These are phyloP conservation scores for Calameuta idolon DNA, from an alignment of 2,888 invertebrate genomes.

Conservation along the genomic window DNA sequence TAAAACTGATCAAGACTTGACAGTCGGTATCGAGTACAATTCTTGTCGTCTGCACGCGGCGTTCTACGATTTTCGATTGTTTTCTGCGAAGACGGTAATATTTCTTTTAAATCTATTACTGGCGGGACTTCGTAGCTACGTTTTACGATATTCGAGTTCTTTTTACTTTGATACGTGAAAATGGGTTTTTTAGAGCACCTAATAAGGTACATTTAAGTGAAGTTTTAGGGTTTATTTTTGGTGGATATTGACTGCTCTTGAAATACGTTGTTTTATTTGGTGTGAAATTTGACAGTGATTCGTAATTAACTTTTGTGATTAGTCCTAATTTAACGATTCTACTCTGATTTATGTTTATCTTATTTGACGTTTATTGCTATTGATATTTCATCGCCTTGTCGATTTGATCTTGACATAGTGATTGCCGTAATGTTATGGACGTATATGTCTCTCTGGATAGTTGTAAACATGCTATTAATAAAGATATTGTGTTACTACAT, in stretches of 20 bases:
- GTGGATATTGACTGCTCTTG: background rate
- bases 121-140: background rate
- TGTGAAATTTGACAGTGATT: background rate
- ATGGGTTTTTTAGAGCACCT: background rate
- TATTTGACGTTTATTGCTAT: background rate
- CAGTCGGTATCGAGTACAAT: background rate
- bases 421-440: background rate
- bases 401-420: background rate
- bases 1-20: background rate
- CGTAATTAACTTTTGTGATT: background rate
- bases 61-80: background rate
- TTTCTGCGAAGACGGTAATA: background rate
- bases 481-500: background rate
- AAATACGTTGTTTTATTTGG: background rate
- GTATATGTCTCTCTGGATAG: background rate
- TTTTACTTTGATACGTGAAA: background rate
- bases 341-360: background rate
- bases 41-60: constrained; percentile 6
- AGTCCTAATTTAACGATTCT: background rate
- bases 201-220: background rate
- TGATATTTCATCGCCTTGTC: background rate
- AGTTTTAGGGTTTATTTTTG: background rate
- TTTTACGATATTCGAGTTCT: background rate
- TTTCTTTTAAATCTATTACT: background rate
- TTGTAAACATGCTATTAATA: background rate